phyloP scores from a whole-genome alignment of 2,888 invertebrate genomes.

The Alloplasta piceator region DNA sequence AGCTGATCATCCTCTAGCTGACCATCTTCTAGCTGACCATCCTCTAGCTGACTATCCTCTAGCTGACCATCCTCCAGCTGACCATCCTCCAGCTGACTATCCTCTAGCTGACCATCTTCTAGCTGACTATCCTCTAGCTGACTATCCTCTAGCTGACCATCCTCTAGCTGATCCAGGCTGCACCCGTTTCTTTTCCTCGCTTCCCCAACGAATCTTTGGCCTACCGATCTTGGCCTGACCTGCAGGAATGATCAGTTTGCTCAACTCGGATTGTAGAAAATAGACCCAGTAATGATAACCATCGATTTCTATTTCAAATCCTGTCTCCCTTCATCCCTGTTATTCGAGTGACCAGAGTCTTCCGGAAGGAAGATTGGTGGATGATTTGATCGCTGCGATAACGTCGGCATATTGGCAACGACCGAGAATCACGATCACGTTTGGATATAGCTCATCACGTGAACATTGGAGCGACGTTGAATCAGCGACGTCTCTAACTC shows the following conservation, averaged over 20 bases:
- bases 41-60: too few relatives aligned
- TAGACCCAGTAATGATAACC: background rate
- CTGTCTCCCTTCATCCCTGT: slow-evolving; percentile 15
- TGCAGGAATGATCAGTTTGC: background rate
- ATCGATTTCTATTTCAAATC: background rate
- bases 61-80: slow-evolving; percentile 28
- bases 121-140: too few relatives aligned
- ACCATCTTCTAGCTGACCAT: too few relatives aligned
- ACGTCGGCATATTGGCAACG: slow-evolving; percentile 18
- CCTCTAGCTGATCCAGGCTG: background rate
- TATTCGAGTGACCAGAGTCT: slow-evolving; percentile 56
- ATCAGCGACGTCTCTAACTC: slow-evolving; percentile 18
- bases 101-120: slow-evolving; percentile 28
- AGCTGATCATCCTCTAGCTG: slow-evolving; percentile 29
- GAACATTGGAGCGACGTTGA: slow-evolving; percentile 27
- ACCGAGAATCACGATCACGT: slow-evolving; percentile 29
- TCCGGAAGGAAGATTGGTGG: too few relatives aligned
- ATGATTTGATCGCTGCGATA: slow-evolving; percentile 47
- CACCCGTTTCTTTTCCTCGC: too few relatives aligned
- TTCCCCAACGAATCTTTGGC: too few relatives aligned
- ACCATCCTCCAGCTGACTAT: slow-evolving; percentile 64
- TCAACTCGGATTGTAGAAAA: background rate
- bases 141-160: slow-evolving; percentile 32
- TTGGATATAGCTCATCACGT: slow-evolving; percentile 51
- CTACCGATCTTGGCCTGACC: too few relatives aligned